Base-by-base conservation (phyloP, 2,888 invertebrate genomes). In the Rhyacophila evoluta region DNA sequence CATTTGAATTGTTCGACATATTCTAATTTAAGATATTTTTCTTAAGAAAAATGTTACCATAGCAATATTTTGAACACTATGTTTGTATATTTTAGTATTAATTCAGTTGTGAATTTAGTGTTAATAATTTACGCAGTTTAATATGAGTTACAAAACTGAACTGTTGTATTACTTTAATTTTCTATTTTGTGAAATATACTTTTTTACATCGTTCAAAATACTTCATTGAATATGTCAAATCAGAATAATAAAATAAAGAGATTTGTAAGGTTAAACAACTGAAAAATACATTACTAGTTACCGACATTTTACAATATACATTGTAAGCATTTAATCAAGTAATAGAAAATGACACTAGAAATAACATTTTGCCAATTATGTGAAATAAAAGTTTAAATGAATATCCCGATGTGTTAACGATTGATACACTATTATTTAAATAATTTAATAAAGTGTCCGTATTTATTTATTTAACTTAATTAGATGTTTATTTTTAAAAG, bases 41-140 rank as follows among this genome's bases (percentile, higher is more conserved):
- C 75, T 41, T 38, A 72, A 77, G 74, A 41, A 75, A 71, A 77
- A 72, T 78, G 80, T 80, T 80, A 80, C 80, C 80, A 72, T 80
- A 80, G 72, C 73, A 76, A 79, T 76, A 79, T 55, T 41, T 55
- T 55, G 55, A 55, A 55, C 55, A 8, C 55, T 41, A 19, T 25
- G 25, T 55, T 55, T 19, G 19, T 55, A 55, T 55, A 33, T 33
- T 33, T 55, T 55, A 55, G 55, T 55, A 55, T 55, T 55, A 12
- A 55, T 55, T 55, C 55, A 55, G 55, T 55, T 55, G 55, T 55
- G 55, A 55, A 19, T 10, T 55, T 25, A 55, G 55, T 55, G 55
- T 55, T 55, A 55, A 55, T 55, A 6, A 33, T 33, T 33, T 25
- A 55, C 19, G 25, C 55, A 25, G 19, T 55, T 4, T 39, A 15